phyloP scores from a whole-genome alignment of 92 coral and sea anemone species.

The Siderastrea siderea region DNA sequence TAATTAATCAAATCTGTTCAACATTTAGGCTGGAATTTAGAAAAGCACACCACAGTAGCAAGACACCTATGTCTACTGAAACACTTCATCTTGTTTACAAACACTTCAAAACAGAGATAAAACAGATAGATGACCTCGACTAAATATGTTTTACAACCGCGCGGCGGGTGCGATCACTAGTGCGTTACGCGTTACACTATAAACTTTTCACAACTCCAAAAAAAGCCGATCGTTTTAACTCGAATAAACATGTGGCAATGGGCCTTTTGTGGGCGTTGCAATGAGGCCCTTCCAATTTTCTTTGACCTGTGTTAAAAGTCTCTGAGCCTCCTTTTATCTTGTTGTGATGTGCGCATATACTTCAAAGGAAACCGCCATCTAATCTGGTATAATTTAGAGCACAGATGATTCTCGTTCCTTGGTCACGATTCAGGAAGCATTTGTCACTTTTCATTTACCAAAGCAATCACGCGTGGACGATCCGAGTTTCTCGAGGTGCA shows the following conservation, averaged over 20 bases:
- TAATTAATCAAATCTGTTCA: conserved; percentile 92
- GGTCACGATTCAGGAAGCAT: conserved; percentile 96
- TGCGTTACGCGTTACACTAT: neutral
- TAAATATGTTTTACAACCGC: neutral
- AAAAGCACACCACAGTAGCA: neutral
- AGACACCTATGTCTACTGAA: conserved; percentile 6
- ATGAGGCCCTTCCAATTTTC: conserved; percentile 36
- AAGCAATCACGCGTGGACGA: conserved; percentile 75
- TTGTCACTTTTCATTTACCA: conserved; percentile 88
- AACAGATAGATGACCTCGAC: conserved; percentile 40
- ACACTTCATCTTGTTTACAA: conserved; percentile 37
- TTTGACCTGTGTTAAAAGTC: conserved; percentile 63
- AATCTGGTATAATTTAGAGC: conserved; percentile 93
- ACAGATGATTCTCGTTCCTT: conserved; percentile 72
- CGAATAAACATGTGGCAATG: conserved; percentile 25
- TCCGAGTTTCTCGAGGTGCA: conserved; percentile 37
- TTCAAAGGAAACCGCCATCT: conserved; percentile 90
- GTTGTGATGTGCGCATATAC: conserved; percentile 76
- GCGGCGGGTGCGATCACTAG: neutral
- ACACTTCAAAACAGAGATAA: conserved; percentile 37
- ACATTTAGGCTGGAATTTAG: conserved; percentile 26
- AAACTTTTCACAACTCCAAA: neutral
- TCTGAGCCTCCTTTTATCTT: conserved; percentile 68
- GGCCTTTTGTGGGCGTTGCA: conserved; percentile 47
- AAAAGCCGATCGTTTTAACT: conserved; percentile 31